Conservation (phyloP, 92 coral and sea anemone genomes). For the Diadumene lineata region DNA sequence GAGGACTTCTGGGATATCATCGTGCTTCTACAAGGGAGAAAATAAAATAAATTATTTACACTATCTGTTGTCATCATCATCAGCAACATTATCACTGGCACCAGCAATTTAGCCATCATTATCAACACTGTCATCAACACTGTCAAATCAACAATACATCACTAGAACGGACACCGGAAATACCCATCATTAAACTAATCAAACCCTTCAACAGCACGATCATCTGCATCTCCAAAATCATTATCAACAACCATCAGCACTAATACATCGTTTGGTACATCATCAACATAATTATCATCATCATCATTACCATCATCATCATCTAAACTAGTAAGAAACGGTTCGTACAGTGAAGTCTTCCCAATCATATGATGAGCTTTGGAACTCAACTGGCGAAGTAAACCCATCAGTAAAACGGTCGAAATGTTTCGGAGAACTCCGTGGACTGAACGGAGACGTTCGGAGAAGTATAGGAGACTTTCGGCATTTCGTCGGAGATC, state of each 20-base stretch:
- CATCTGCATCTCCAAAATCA: background rate
- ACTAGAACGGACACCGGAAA: background rate
- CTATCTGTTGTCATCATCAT: background rate
- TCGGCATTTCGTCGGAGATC: slow-evolving; percentile 1
- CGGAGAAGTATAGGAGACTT: background rate
- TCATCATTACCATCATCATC: background rate
- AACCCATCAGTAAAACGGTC: background rate
- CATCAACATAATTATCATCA: background rate
- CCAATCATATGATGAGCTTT: background rate
- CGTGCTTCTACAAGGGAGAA: slow-evolving; percentile 69
- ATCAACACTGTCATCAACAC: background rate
- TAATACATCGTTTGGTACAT: too few relatives aligned
- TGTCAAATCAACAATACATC: background rate
- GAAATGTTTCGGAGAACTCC: background rate
- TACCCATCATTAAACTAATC: background rate
- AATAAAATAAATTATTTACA: background rate
- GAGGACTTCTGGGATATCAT: slow-evolving; percentile 89
- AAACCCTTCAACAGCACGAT: background rate
- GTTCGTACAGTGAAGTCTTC: background rate
- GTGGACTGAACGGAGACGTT: background rate
- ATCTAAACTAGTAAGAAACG: background rate
- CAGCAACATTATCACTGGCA: background rate
- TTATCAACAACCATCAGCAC: background rate
- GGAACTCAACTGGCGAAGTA: background rate
- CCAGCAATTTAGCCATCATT: background rate